phyloP scores from a whole-genome alignment of 2,888 invertebrate species.

The Drosophila siamana region DNA sequence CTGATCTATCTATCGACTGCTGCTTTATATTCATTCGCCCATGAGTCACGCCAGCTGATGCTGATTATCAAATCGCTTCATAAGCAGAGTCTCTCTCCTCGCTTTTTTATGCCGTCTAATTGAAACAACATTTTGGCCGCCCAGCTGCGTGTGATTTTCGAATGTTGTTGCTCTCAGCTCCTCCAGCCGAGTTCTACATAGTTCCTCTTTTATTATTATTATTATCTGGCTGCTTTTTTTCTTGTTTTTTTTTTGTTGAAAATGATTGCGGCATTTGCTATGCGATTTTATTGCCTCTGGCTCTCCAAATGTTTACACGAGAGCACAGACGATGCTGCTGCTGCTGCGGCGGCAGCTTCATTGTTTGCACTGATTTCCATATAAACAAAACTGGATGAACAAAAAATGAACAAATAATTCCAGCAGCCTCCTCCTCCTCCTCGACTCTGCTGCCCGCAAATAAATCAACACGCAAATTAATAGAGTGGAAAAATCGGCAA shows the following conservation, averaged over 20 bases:
- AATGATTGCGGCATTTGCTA: conserved; percentile 41
- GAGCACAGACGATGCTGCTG: conserved; percentile 24
- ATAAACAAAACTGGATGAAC: conserved; percentile 26
- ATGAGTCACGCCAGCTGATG: conserved; percentile 11
- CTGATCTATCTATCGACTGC: neutral
- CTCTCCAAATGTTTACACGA: conserved; percentile 49
- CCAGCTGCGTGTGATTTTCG: conserved; percentile 37
- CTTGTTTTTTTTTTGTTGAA: neutral
- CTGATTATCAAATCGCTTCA: conserved; percentile 35
- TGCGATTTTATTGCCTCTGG: conserved; percentile 52
- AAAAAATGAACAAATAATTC: conserved; percentile 28
- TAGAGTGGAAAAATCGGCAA: conserved; percentile 76
- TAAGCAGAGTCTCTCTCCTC: too few species aligned
- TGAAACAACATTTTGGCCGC: conserved; percentile 37
- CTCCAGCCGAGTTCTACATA: conserved; percentile 1
- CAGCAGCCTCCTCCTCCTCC: conserved; percentile 2
- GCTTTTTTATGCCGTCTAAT: conserved; percentile 49
- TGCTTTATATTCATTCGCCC: neutral
- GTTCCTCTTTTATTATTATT: neutral
- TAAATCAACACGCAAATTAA: conserved; percentile 76
- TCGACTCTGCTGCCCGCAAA: conserved; percentile 36
- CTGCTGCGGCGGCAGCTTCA: conserved; percentile 28
- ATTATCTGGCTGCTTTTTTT: too few species aligned
- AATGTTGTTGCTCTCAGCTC: neutral
- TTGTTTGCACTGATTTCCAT: conserved; percentile 54